A percentile compares a stretch with the other conserved stretches of the same genome.
phyloP scores from a whole-genome alignment of 2,888 invertebrate species.

The Lasioglossum malachurum region DNA sequence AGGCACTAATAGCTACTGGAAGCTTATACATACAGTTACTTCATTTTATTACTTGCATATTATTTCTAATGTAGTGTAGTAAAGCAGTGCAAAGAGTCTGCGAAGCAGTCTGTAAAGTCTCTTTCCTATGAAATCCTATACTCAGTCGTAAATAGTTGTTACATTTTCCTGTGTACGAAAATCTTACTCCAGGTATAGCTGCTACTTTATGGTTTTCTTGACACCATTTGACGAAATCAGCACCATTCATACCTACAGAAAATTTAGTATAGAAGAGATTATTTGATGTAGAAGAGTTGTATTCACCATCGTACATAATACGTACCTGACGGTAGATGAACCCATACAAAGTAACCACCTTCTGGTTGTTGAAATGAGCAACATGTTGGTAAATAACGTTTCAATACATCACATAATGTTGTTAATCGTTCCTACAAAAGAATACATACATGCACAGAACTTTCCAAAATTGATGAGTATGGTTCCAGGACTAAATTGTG shows the following conservation, averaged over 20 bases:
- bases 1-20: neutral
- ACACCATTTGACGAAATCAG: slow-evolving; percentile 84
- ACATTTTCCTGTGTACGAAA: slow-evolving; percentile 82
- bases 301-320: neutral
- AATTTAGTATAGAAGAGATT: neutral
- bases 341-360: slow-evolving; percentile 89
- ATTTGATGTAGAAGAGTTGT: neutral
- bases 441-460: neutral
- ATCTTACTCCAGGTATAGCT: slow-evolving; percentile 84
- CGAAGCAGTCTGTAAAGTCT: slow-evolving; percentile 81
- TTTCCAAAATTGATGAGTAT: neutral
- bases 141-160: slow-evolving; percentile 85
- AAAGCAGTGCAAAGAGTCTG: slow-evolving; percentile 83
- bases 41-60: neutral
- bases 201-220: slow-evolving; percentile 84
- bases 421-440: slow-evolving; percentile 84
- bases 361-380: slow-evolving; percentile 84
- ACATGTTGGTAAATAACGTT: slow-evolving; percentile 83
- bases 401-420: slow-evolving; percentile 83
- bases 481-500: neutral
- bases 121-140: slow-evolving; percentile 85
- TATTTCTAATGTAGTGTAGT: slow-evolving; percentile 74
- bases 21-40: neutral
- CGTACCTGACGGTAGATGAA: slow-evolving; percentile 85
- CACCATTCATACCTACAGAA: slow-evolving; percentile 79